Percentiles rank a stretch among this genome's conserved stretches.
Conservation (phyloP, 2,113 vertebrate genomes). For the Mustelus asterias region DNA sequence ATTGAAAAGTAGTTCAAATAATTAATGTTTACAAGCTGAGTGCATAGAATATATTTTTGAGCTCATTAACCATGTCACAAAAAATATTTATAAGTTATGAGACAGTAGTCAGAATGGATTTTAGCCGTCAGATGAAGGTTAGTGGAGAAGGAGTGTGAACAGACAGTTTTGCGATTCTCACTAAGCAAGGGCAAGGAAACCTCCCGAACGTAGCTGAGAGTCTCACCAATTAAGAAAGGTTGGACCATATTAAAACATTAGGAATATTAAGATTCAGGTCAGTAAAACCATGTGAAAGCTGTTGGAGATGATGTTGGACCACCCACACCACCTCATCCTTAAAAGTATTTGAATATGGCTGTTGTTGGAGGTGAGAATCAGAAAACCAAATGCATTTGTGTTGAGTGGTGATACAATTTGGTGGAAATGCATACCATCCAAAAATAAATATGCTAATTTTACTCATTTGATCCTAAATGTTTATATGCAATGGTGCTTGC, state of each 20-base stretch:
- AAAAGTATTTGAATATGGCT: not conserved
- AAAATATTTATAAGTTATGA: not conserved
- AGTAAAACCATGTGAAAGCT: conserved; percentile 21
- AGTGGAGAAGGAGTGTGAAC: too few relatives aligned
- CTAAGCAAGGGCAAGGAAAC: not conserved
- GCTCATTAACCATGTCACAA: conserved; percentile 14
- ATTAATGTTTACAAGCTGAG: conserved; percentile 27
- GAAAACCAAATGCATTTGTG: not conserved
- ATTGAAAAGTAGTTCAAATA: conserved; percentile 33
- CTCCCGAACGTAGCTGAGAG: not conserved
- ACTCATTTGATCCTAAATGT: not conserved
- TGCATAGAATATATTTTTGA: not conserved
- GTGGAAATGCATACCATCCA: not conserved
- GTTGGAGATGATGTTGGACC: not conserved
- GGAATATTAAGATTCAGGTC: conserved; percentile 24
- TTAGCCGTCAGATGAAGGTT: not conserved
- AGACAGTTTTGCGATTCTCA: not conserved
- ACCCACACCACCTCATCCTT: not conserved
- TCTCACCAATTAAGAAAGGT: conserved; percentile 11
- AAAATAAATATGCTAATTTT: not conserved
- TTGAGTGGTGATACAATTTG: not conserved
- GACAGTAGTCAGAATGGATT: not conserved
- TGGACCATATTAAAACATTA: not conserved
- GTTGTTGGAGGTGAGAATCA: not conserved
- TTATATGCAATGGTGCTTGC: not conserved